These are phyloP conservation scores for Actenoides lindsayi DNA, from an alignment of 2,113 vertebrate species.

Conservation along the genomic window DNA sequence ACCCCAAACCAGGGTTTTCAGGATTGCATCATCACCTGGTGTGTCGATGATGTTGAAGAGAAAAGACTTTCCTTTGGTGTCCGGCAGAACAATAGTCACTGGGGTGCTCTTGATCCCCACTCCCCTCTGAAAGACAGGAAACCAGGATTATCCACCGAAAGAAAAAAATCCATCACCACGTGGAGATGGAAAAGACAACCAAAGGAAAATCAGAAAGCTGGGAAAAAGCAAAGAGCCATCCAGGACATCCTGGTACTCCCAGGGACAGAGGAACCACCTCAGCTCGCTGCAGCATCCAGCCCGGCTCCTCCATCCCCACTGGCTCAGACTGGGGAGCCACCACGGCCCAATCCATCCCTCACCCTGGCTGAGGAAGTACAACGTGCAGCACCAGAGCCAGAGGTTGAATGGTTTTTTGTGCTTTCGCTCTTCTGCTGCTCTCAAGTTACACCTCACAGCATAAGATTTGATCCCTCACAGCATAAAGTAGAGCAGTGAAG, in stretches of 20 bases:
- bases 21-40: constrained; percentile 80
- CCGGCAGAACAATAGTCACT: constrained; percentile 94
- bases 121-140: constrained; percentile 83
- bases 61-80: constrained; percentile 97
- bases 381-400: background rate
- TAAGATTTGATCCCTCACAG: background rate
- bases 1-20: background rate
- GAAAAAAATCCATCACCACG: rapidly evolving
- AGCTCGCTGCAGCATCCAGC: background rate
- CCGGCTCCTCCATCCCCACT: background rate
- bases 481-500: background rate
- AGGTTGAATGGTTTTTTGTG: background rate
- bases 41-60: constrained; percentile 99
- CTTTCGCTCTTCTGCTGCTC: background rate
- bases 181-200: background rate
- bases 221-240: background rate
- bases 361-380: background rate
- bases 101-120: constrained; percentile 99
- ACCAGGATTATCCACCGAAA: background rate
- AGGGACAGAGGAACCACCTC: background rate
- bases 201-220: background rate
- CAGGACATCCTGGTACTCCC: background rate
- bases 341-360: too few relatives aligned
- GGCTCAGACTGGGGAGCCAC: background rate
- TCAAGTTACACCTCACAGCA: background rate